These are phyloP conservation scores for Cuniculus paca DNA, from an alignment of 2,797 vertebrate genomes.

Conservation along the genomic window DNA sequence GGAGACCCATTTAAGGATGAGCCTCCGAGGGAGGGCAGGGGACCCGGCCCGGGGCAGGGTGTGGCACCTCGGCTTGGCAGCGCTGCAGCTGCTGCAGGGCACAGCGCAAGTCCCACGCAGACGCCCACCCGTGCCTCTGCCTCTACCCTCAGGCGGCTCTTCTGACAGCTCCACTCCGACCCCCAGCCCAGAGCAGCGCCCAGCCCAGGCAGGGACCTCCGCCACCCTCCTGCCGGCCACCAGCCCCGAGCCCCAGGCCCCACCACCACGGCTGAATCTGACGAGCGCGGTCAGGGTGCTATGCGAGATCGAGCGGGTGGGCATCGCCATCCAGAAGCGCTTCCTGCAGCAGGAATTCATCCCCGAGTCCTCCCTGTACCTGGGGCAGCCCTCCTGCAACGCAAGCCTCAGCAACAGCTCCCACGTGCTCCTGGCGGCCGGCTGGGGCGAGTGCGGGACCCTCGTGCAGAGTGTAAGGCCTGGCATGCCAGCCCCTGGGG, in stretches of 20 bases:
- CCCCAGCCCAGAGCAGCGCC: background rate
- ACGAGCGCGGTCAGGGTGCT: constrained; percentile 84
- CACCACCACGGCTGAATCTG: background rate
- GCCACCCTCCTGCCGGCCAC: rapidly evolving
- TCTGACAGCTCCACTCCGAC: background rate
- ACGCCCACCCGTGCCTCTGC: background rate
- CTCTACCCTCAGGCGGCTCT: constrained; percentile 51
- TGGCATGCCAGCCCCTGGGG: rapidly evolving
- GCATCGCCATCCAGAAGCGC: constrained; percentile 88
- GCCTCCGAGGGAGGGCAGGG: rapidly evolving
- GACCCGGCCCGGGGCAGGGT: too few relatives aligned
- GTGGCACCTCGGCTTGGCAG: background rate
- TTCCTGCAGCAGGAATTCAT: constrained; percentile 90
- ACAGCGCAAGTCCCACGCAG: rapidly evolving
- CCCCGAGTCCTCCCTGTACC: constrained; percentile 89
- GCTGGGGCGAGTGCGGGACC: constrained; percentile 91
- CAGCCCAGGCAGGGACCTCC: background rate
- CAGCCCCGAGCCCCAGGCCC: background rate
- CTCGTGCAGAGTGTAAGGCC: constrained; percentile 88
- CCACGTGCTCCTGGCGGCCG: constrained; percentile 88
- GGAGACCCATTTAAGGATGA: background rate
- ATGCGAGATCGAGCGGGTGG: constrained; percentile 89
- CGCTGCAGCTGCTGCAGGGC: rapidly evolving
- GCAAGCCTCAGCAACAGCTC: constrained; percentile 88
- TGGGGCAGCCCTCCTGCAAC: constrained; percentile 90